phyloP scores from a whole-genome alignment of 1,140 invertebrate species.

The Carposina sasakii region DNA sequence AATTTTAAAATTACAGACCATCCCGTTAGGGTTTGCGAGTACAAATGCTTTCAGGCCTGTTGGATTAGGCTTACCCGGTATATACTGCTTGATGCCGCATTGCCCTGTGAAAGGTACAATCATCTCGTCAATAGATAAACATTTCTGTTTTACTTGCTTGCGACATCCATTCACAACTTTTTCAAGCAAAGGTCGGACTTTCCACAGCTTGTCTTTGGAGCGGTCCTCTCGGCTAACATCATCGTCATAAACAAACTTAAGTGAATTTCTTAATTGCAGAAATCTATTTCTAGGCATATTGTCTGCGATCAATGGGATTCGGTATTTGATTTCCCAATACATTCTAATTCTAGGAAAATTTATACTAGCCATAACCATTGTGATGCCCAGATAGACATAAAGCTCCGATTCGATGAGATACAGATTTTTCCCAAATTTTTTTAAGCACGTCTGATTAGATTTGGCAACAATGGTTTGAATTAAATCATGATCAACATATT shows the following conservation, averaged over 20 bases:
- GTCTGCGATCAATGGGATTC: not conserved
- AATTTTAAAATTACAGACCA: not conserved
- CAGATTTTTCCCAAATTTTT: not conserved
- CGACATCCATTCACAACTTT: not conserved
- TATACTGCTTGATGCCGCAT: slow-evolving; percentile 1
- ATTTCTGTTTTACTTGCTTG: not conserved
- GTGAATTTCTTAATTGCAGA: not conserved
- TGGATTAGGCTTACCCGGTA: slow-evolving; percentile 1
- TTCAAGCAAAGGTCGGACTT: slow-evolving; percentile 1
- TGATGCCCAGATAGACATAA: not conserved
- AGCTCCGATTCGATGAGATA: not conserved
- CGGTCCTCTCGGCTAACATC: not conserved
- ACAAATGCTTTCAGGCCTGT: slow-evolving; percentile 4
- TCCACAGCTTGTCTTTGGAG: not conserved
- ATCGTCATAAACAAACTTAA: slow-evolving; percentile 3
- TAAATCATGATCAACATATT: slow-evolving; percentile 2
- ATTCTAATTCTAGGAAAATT: slow-evolving; percentile 1
- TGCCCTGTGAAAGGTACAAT: slow-evolving; percentile 1
- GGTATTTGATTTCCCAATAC: slow-evolving; percentile 2
- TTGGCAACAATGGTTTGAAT: not conserved
- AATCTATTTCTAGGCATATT: slow-evolving; percentile 1
- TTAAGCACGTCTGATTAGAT: not conserved
- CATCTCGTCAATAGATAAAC: slow-evolving; percentile 2
- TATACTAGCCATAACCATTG: slow-evolving; percentile 1
- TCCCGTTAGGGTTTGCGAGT: not conserved